Percentiles rank a stretch among this genome's conserved stretches.
Evolutionary conservation across 1,140 invertebrate genomes (phyloP).

Genomic region (Asbolus verrucosus): DNA sequence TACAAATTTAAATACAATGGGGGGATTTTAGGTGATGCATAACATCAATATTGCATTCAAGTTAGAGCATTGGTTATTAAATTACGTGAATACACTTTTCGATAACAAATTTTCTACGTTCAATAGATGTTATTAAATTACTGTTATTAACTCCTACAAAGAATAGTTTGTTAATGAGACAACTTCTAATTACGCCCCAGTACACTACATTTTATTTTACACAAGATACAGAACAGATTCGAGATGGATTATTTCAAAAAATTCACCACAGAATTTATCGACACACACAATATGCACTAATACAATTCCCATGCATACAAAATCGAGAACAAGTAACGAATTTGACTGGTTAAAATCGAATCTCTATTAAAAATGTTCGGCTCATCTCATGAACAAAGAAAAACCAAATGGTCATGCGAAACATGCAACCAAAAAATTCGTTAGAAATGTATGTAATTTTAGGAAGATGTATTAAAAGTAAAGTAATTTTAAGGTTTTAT

Average conservation of each 20-base stretch:
- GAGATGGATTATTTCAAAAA: constrained; percentile 1
- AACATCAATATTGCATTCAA: constrained; percentile 23
- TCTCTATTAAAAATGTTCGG: constrained; percentile 3
- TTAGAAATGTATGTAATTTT: constrained; percentile 6
- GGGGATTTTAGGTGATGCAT: constrained; percentile 23
- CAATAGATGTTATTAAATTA: constrained; percentile 26
- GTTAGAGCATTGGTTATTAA: constrained; percentile 22
- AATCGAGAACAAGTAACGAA: background rate
- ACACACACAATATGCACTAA: constrained; percentile 23
- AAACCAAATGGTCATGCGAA: constrained; percentile 11
- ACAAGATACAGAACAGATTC: background rate
- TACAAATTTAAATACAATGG: constrained; percentile 1
- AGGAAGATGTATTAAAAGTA: too few species aligned
- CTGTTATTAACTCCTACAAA: too few species aligned
- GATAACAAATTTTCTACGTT: constrained; percentile 1
- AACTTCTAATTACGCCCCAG: too few species aligned
- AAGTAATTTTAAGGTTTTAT: too few species aligned
- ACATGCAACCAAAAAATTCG: constrained; percentile 19
- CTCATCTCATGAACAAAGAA: constrained; percentile 6
- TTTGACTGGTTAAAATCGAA: constrained; percentile 2
- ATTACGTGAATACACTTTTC: too few species aligned
- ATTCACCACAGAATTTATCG: constrained; percentile 25
- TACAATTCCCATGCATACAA: constrained; percentile 5
- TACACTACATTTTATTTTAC: too few species aligned
- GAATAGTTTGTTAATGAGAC: too few species aligned